Evolutionary conservation across 2,797 vertebrate genomes (phyloP).

Genomic region (Chiroxiphia lanceolata): DNA sequence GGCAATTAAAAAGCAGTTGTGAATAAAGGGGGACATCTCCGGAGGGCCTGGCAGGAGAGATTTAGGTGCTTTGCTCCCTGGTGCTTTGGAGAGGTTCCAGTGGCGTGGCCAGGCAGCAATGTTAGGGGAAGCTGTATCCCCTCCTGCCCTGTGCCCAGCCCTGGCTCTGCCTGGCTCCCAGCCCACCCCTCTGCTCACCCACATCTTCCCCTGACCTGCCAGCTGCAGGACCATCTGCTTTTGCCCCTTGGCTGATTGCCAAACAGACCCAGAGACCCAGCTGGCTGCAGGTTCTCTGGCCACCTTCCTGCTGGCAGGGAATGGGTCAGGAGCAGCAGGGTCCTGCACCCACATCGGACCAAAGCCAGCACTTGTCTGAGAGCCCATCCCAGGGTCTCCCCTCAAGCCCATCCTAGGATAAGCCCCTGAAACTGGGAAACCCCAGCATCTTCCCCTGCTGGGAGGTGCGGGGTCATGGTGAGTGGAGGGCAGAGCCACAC

Average conservation of each 20-base stretch:
- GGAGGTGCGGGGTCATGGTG: neutral
- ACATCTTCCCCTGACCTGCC: neutral
- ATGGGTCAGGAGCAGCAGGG: neutral
- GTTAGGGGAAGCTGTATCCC: fast-evolving
- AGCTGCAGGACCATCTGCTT: fast-evolving
- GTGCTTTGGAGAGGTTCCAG: neutral
- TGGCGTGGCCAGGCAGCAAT: fast-evolving
- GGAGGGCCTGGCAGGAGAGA: conserved; percentile 20
- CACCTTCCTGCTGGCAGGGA: neutral
- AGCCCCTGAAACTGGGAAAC: neutral
- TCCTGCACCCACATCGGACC: neutral
- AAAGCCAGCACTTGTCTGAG: neutral
- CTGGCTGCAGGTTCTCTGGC: fast-evolving
- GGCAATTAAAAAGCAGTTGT: conserved; percentile 65
- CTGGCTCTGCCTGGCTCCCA: neutral
- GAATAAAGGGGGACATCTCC: conserved; percentile 62
- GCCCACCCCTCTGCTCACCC: fast-evolving
- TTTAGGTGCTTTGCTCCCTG: conserved; percentile 25
- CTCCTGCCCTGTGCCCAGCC: neutral
- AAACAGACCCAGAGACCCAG: neutral
- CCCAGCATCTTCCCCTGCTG: neutral
- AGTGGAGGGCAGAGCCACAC: neutral
- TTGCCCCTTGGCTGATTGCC: fast-evolving
- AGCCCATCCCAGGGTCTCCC: neutral
- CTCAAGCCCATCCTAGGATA: fast-evolving